These are phyloP conservation scores for Thryonomys swinderianus DNA, from an alignment of 2,113 vertebrate genomes.

Conservation along the genomic window DNA sequence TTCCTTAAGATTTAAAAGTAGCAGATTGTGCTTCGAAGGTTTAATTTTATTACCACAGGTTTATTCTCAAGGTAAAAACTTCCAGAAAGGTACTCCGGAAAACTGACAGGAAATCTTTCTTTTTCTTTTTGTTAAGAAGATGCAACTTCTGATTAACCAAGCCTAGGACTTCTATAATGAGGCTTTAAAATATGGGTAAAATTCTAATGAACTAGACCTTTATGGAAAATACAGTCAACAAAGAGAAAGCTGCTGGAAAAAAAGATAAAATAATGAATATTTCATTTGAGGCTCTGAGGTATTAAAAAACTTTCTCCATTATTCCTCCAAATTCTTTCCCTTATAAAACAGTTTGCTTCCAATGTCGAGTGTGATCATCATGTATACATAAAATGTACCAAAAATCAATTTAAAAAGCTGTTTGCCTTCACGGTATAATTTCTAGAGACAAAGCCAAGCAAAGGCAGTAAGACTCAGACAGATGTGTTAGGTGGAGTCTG, in stretches of 20 bases:
- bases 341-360: not conserved
- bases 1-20: not conserved
- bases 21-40: not conserved
- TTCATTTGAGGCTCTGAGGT: not conserved
- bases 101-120: not conserved
- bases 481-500: not conserved
- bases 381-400: no score
- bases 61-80: not conserved
- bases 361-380: no score
- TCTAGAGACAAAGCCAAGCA: not conserved
- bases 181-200: not conserved
- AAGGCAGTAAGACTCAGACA: not conserved
- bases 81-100: not conserved
- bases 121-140: not conserved
- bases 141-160: not conserved
- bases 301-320: slow-evolving; percentile 26
- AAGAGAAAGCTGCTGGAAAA: not conserved
- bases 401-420: no score
- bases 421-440: not conserved
- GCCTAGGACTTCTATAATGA: not conserved
- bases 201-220: not conserved
- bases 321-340: not conserved
- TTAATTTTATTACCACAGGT: slow-evolving; percentile 15
- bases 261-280: not conserved
- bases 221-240: not conserved